phyloP scores from a whole-genome alignment of 2,113 vertebrate species.

The Apaloderma vittatum region DNA sequence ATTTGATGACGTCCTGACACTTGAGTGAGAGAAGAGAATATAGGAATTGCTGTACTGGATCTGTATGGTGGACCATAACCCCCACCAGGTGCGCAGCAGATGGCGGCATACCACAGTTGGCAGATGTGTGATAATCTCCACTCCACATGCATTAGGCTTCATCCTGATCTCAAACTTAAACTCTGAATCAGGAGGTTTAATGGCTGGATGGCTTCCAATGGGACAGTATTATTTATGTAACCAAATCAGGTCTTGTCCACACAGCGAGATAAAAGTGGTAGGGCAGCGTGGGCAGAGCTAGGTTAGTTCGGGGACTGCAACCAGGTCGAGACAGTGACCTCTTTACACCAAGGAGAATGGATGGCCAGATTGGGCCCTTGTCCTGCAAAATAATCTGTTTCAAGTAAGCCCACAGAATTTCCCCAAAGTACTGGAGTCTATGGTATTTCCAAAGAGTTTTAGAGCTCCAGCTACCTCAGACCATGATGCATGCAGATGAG shows the following conservation, averaged over 20 bases:
- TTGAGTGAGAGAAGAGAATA: neutral
- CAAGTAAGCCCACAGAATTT: neutral
- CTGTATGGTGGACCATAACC: neutral
- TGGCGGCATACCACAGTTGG: neutral
- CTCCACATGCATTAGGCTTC: neutral
- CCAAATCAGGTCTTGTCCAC: neutral
- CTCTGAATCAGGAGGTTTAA: conserved; percentile 39
- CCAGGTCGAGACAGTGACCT: neutral
- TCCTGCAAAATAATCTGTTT: neutral
- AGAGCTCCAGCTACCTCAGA: neutral
- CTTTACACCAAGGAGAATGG: neutral
- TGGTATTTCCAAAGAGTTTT: neutral
- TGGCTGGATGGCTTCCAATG: conserved; percentile 29
- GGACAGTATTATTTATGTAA: neutral
- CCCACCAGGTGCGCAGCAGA: conserved; percentile 6
- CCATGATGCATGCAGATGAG: accelerated
- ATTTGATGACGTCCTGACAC: neutral
- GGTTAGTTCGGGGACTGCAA: neutral
- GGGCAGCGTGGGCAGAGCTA: neutral
- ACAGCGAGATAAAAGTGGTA: neutral
- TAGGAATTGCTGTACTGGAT: neutral
- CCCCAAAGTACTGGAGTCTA: neutral
- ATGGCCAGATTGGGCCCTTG: accelerated
- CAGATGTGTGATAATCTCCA: conserved; percentile 40
- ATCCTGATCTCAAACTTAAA: conserved; percentile 49